phyloP scores from a whole-genome alignment of 2,113 vertebrate species.

The Protomyctophum bolini region DNA sequence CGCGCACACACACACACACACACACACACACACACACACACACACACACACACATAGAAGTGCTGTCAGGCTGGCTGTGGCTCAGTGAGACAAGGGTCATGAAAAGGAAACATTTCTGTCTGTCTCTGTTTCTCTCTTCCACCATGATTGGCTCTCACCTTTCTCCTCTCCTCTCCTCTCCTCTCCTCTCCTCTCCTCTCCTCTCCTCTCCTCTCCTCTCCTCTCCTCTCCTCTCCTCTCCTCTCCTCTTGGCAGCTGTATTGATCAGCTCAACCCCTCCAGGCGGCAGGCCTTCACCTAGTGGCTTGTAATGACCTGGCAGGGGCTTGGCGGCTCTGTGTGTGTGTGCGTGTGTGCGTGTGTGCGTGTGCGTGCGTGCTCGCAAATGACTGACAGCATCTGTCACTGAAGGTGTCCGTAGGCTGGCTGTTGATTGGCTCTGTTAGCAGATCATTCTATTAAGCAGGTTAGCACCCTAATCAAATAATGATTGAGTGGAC shows the following conservation, averaged over 20 bases:
- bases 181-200: conserved; percentile 21
- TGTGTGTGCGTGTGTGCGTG: conserved; percentile 23
- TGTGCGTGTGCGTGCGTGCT: conserved; percentile 7
- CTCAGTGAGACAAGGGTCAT: conserved; percentile 26
- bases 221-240: conserved; percentile 43
- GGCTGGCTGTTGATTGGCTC: conserved; percentile 34
- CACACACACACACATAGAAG: conserved; percentile 3
- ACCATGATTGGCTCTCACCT: conserved; percentile 9
- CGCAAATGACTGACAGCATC: conserved; percentile 30
- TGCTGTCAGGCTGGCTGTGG: not conserved
- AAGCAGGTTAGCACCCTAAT: too few species aligned
- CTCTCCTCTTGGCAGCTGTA: conserved; percentile 58
- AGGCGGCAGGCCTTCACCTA: conserved; percentile 59
- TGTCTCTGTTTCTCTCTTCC: conserved; percentile 11
- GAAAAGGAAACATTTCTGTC: conserved; percentile 37
- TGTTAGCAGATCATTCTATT: too few species aligned
- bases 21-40: not conserved
- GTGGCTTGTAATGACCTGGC: conserved; percentile 48
- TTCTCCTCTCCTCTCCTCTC: not conserved
- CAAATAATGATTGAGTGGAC: too few species aligned
- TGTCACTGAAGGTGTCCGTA: conserved; percentile 21
- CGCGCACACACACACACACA: conserved; percentile 1
- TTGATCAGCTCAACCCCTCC: conserved; percentile 59
- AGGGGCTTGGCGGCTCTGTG: conserved; percentile 19
- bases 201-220: conserved; percentile 8